Evolutionary conservation across 2,113 vertebrate genomes (phyloP).

Genomic region (Pristiophorus japonicus): DNA sequence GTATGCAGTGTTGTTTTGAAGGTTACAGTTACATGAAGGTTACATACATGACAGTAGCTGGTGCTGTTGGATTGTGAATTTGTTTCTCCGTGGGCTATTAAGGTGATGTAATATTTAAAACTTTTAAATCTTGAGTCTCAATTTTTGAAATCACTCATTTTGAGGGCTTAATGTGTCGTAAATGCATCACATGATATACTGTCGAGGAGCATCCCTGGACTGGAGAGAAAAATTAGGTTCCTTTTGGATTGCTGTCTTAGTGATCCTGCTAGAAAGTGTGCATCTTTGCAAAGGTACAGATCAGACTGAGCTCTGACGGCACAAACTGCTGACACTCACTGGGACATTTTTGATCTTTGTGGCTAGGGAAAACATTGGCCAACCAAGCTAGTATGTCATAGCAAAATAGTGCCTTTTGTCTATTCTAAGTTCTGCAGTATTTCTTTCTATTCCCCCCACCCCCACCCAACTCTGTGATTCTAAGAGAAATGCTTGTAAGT

Average conservation of each 20-base stretch:
- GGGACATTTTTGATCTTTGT: not conserved
- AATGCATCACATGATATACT: not conserved
- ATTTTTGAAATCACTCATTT: not conserved
- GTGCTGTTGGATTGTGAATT: not conserved
- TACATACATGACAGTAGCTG: too few species aligned
- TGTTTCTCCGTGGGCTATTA: too few species aligned
- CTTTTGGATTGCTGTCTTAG: not conserved
- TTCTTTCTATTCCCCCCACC: not conserved
- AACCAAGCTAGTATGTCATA: not conserved
- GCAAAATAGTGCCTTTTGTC: not conserved
- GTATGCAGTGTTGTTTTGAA: too few species aligned
- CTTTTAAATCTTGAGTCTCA: too few species aligned
- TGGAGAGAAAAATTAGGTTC: not conserved
- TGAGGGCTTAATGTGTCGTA: not conserved
- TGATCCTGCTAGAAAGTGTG: not conserved
- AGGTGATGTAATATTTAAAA: too few species aligned
- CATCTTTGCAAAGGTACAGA: not conserved
- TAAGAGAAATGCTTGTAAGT: not conserved
- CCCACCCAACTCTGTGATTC: not conserved
- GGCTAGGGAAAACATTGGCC: not conserved
- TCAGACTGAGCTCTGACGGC: not conserved
- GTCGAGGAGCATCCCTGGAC: not conserved
- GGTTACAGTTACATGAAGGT: too few species aligned
- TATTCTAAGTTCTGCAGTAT: not conserved
- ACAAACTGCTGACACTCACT: not conserved